Conservation (phyloP, 2,797 vertebrate genomes). For the Melanotaenia pygmaea region DNA sequence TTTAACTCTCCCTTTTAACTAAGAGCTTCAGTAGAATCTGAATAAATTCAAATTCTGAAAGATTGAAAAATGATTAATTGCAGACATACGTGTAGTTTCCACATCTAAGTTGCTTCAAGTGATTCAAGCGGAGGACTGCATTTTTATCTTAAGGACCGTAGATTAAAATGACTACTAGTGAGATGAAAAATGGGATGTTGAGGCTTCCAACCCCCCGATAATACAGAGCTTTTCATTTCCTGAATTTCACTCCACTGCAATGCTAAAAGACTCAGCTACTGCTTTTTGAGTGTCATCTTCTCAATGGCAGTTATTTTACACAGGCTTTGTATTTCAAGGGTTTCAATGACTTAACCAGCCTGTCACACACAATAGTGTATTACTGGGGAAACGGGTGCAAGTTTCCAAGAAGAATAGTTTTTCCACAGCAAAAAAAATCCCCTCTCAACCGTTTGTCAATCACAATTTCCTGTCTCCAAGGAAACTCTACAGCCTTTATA, state of each 20-base stretch:
- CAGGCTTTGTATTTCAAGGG: not conserved
- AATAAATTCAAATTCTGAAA: not conserved
- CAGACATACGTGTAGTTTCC: not conserved
- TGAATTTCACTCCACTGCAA: not conserved
- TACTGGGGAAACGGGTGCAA: constrained; percentile 11
- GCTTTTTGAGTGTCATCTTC: constrained; percentile 30
- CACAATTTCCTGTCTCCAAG: constrained; percentile 26
- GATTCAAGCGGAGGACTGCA: not conserved
- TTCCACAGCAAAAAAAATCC: constrained; percentile 37
- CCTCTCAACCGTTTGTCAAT: constrained; percentile 53
- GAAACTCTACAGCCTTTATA: constrained; percentile 30
- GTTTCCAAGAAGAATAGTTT: constrained; percentile 43
- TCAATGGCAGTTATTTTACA: constrained; percentile 30
- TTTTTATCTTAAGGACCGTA: not conserved
- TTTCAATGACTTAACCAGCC: constrained; percentile 47
- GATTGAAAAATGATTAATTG: not conserved
- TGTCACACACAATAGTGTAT: not conserved
- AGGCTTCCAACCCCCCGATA: not conserved
- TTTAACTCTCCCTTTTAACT: not conserved
- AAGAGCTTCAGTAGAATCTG: not conserved
- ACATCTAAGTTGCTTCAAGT: not conserved
- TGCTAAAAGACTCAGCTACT: not conserved
- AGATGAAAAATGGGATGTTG: not conserved
- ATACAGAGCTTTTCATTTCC: not conserved
- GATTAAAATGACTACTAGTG: not conserved